Conservation (phyloP, 2,888 invertebrate species). For the Macaria notata region DNA sequence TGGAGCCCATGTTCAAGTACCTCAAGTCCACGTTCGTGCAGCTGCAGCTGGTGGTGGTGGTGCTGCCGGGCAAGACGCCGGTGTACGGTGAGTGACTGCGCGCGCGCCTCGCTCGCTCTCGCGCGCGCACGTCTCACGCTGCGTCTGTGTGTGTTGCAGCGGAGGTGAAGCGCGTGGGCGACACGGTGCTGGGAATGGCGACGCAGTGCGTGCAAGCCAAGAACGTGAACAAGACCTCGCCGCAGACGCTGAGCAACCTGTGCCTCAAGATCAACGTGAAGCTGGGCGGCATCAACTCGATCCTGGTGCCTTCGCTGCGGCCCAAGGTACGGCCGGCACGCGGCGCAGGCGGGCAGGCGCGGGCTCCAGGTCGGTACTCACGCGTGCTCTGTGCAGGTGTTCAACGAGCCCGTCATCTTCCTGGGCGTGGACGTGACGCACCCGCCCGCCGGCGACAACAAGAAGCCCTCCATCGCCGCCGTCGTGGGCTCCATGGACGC, state of each 20-base stretch:
- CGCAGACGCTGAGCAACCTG: slow-evolving; percentile 99
- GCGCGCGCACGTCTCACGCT: neutral
- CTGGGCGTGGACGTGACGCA: slow-evolving; percentile 99
- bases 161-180: slow-evolving; percentile 99
- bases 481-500: slow-evolving; percentile 99
- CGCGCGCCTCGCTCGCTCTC: neutral
- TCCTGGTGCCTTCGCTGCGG: slow-evolving; percentile 97
- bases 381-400: slow-evolving; percentile 83
- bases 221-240: slow-evolving; percentile 99
- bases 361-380: neutral
- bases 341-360: neutral
- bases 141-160: slow-evolving; percentile 78
- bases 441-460: slow-evolving; percentile 99
- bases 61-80: slow-evolving; percentile 99
- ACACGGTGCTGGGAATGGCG: slow-evolving; percentile 99
- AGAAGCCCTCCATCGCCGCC: slow-evolving; percentile 99
- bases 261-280: slow-evolving; percentile 99
- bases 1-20: slow-evolving; percentile 99
- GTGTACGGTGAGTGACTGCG: slow-evolving; percentile 91
- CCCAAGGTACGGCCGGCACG: slow-evolving; percentile 83
- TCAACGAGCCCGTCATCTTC: slow-evolving; percentile 99
- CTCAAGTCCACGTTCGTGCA: slow-evolving; percentile 98
- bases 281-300: slow-evolving; percentile 99
- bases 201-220: slow-evolving; percentile 99
- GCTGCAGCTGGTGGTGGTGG: slow-evolving; percentile 97